These are phyloP conservation scores for Venustaconcha ellipsiformis DNA, from an alignment of 1,140 invertebrate species.

Conservation along the genomic window DNA sequence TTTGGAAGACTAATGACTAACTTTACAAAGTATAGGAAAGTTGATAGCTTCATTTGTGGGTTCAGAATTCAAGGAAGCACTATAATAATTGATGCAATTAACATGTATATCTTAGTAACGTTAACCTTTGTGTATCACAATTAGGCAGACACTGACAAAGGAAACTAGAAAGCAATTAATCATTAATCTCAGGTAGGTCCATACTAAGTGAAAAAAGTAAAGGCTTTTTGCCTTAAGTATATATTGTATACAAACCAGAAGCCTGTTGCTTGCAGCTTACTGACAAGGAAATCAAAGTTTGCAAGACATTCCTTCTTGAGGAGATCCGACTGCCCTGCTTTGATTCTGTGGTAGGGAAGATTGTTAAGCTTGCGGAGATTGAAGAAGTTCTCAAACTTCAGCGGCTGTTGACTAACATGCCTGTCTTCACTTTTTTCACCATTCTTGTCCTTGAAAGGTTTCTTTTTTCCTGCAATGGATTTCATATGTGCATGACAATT, in stretches of 20 bases:
- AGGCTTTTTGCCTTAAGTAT: not conserved
- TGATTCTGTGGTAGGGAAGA: constrained; percentile 80
- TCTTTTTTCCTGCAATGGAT: constrained; percentile 39
- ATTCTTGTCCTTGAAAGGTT: constrained; percentile 42
- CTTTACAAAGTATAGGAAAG: no score
- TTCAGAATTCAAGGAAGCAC: no score
- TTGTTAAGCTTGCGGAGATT: constrained; percentile 84
- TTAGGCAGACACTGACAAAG: no score
- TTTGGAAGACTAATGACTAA: no score
- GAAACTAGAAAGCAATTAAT: not conserved
- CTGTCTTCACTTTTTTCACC: constrained; percentile 41
- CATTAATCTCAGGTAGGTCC: not conserved
- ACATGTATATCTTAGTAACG: no score
- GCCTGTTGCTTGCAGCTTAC: constrained; percentile 77
- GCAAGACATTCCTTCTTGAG: constrained; percentile 93
- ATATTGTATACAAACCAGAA: constrained; percentile 35
- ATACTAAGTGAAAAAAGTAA: not conserved
- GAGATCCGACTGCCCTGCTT: constrained; percentile 87
- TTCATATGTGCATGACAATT: not conserved
- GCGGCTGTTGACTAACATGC: constrained; percentile 40
- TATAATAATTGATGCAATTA: no score
- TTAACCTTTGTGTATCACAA: no score
- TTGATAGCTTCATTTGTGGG: no score
- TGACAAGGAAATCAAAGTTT: constrained; percentile 96
- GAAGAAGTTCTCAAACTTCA: constrained; percentile 69